Percentiles rank a stretch among this genome's conserved stretches.
phyloP scores from a whole-genome alignment of 2,888 invertebrate species.

The Tridacna gigas region DNA sequence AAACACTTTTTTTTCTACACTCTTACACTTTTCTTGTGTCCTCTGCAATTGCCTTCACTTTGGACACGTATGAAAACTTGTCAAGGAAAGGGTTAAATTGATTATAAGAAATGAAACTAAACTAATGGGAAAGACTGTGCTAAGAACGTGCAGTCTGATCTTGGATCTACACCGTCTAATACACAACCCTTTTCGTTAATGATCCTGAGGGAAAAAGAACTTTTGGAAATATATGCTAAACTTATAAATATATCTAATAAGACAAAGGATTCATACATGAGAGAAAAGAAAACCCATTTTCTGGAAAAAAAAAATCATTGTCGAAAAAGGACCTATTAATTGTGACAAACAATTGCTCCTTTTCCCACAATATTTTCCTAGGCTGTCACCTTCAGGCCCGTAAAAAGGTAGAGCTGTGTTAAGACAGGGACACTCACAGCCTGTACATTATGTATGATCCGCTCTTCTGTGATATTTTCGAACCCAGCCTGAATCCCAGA shows the following conservation, averaged over 20 bases:
- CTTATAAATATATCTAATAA: too few relatives aligned
- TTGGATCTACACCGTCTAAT: not conserved
- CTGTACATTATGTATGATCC: conserved; percentile 14
- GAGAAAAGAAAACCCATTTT: too few relatives aligned
- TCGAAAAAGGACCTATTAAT: too few relatives aligned
- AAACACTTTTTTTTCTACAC: too few relatives aligned
- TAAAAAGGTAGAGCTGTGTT: too few relatives aligned
- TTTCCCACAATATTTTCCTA: too few relatives aligned
- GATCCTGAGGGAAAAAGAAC: too few relatives aligned
- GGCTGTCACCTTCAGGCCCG: too few relatives aligned
- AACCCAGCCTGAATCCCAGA: not conserved
- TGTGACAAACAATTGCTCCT: too few relatives aligned
- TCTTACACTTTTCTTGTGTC: not conserved
- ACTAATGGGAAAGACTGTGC: not conserved
- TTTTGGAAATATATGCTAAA: too few relatives aligned
- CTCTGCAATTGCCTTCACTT: not conserved
- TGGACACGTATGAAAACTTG: not conserved
- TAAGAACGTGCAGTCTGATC: not conserved
- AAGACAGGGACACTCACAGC: conserved; percentile 2
- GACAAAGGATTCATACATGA: too few relatives aligned
- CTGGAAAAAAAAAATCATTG: not conserved
- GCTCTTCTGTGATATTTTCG: conserved; percentile 9
- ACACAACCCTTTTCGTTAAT: not conserved
- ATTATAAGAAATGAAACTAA: not conserved
- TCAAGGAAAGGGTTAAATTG: not conserved